Percentiles rank a stretch among this genome's conserved stretches.
phyloP scores from a whole-genome alignment of 2,797 vertebrate species.

The Scleropages formosus region DNA sequence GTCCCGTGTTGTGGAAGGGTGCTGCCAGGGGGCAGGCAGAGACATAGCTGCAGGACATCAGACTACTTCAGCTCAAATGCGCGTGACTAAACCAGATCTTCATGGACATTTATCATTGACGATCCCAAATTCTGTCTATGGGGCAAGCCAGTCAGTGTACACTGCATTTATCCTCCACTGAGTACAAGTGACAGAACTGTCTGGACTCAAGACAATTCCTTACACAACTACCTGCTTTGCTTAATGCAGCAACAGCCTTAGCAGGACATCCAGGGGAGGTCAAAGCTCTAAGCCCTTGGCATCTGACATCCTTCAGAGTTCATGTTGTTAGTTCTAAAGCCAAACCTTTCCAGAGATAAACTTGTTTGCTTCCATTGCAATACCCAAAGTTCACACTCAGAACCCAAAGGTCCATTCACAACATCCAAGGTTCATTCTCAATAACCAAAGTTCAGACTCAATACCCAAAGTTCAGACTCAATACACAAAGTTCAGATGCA shows the following conservation, averaged over 20 bases:
- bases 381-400: too few species aligned
- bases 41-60: background rate
- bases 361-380: background rate
- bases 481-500: too few species aligned
- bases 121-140: background rate
- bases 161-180: background rate
- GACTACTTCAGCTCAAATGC: background rate
- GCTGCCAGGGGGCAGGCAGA: background rate
- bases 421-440: too few species aligned
- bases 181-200: background rate
- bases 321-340: background rate
- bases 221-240: background rate
- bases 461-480: too few species aligned
- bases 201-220: background rate
- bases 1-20: background rate
- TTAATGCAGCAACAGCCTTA: background rate
- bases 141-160: background rate
- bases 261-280: background rate
- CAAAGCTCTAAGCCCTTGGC: background rate
- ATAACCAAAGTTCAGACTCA: too few species aligned
- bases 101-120: background rate
- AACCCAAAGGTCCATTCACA: too few species aligned
- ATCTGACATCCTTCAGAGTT: background rate
- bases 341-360: background rate
- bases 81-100: constrained; percentile 12